phyloP scores from a whole-genome alignment of 2,888 invertebrate species.

The Lasioglossum marginatum region DNA sequence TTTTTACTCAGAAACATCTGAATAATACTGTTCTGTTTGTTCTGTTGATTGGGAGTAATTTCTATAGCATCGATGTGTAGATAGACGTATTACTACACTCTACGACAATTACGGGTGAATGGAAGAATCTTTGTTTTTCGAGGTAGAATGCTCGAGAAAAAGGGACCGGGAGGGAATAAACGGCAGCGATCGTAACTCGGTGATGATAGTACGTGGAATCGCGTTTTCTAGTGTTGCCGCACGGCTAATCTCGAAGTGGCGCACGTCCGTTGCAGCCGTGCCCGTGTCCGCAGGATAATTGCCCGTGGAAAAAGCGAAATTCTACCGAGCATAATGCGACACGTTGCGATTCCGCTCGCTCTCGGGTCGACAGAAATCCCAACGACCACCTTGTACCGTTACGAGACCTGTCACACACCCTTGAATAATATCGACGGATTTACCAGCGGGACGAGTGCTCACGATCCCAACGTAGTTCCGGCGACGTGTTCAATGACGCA shows the following conservation, averaged over 20 bases:
- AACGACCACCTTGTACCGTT: slow-evolving; percentile 50
- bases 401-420: slow-evolving; percentile 48
- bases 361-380: slow-evolving; percentile 27
- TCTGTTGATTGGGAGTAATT: no score
- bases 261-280: not conserved
- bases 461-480: slow-evolving; percentile 43
- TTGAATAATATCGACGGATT: slow-evolving; percentile 39
- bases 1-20: not conserved
- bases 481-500: slow-evolving; percentile 63
- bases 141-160: not conserved
- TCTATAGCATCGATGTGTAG: no score
- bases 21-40: no score
- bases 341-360: slow-evolving; percentile 15
- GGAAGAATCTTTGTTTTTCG: not conserved
- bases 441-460: not conserved
- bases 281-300: slow-evolving; percentile 29
- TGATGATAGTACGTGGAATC: not conserved
- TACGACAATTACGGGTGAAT: not conserved
- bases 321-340: slow-evolving; percentile 30
- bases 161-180: not conserved
- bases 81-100: no score
- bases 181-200: not conserved
- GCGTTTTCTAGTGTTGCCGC: not conserved
- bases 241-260: not conserved
- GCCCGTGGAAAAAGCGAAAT: slow-evolving; percentile 15